Conservation (phyloP, 2,888 invertebrate species). For the Lypha dubia region DNA sequence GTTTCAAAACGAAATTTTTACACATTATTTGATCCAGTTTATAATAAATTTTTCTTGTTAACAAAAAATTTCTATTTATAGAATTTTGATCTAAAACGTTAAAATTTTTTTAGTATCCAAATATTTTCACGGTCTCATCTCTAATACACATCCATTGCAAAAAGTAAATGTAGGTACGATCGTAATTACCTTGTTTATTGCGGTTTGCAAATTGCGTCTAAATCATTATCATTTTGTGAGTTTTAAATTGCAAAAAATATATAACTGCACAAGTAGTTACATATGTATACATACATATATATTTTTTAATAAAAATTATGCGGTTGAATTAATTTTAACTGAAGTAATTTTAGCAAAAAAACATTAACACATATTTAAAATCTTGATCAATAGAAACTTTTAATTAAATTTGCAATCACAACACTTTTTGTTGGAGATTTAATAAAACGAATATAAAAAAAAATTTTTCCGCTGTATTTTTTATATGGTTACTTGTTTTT, state of each 20-base stretch:
- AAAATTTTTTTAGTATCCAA: too few species aligned
- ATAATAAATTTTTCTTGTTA: too few species aligned
- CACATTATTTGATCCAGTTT: too few species aligned
- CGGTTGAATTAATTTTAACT: not conserved
- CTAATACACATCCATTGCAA: not conserved
- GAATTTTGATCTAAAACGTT: too few species aligned
- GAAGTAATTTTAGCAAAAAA: not conserved
- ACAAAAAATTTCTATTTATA: too few species aligned
- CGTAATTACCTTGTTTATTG: slow-evolving; percentile 51
- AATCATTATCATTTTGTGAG: slow-evolving; percentile 20
- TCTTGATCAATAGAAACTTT: too few species aligned
- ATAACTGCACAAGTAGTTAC: too few species aligned
- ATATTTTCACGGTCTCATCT: not conserved
- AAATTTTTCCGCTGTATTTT: not conserved
- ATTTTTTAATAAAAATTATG: not conserved
- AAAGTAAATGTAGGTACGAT: not conserved
- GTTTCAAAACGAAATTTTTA: too few species aligned
- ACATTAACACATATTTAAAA: not conserved
- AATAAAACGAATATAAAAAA: not conserved
- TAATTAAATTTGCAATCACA: too few species aligned
- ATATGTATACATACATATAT: not conserved
- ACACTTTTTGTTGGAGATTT: too few species aligned
- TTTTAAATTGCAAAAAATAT: not conserved
- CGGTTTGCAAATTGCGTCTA: slow-evolving; percentile 27
- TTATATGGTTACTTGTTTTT: not conserved